A percentile compares a stretch with the other conserved stretches of the same genome.
Conservation (phyloP, 2,113 vertebrate genomes). For the Malaclemys terrapin region DNA sequence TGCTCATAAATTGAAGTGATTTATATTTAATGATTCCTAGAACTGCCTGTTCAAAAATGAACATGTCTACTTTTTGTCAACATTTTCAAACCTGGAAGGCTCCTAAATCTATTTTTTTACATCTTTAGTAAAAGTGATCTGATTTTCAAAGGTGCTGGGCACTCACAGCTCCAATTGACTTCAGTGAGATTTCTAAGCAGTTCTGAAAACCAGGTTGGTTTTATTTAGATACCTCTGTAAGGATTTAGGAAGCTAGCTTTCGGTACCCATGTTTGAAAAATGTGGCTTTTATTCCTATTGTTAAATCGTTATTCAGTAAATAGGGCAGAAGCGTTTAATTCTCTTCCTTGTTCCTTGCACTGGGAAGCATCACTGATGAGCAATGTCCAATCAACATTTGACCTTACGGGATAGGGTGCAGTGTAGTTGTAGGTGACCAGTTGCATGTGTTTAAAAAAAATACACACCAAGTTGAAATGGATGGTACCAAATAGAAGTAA, state of each 20-base stretch:
- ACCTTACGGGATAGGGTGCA: not conserved
- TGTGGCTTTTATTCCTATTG: not conserved
- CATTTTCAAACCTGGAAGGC: not conserved
- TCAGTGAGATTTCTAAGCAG: not conserved
- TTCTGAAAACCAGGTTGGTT: not conserved
- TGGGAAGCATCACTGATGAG: not conserved
- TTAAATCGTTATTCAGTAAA: not conserved
- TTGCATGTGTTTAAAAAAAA: not conserved
- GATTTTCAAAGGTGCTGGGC: not conserved
- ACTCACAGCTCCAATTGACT: not conserved
- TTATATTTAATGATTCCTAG: not conserved
- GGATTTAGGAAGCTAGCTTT: not conserved
- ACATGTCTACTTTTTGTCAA: not conserved
- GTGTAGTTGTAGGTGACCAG: not conserved
- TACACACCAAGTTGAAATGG: not conserved
- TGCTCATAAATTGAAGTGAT: not conserved
- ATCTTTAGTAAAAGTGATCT: not conserved
- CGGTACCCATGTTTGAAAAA: not conserved
- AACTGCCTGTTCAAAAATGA: not conserved
- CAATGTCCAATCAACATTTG: not conserved
- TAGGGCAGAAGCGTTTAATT: not conserved
- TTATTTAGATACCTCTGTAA: not conserved
- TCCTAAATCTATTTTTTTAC: not conserved
- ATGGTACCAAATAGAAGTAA: not conserved
- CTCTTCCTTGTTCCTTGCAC: not conserved